Conservation (phyloP, 2,888 invertebrate species). For the Sarcophaga variegata region DNA sequence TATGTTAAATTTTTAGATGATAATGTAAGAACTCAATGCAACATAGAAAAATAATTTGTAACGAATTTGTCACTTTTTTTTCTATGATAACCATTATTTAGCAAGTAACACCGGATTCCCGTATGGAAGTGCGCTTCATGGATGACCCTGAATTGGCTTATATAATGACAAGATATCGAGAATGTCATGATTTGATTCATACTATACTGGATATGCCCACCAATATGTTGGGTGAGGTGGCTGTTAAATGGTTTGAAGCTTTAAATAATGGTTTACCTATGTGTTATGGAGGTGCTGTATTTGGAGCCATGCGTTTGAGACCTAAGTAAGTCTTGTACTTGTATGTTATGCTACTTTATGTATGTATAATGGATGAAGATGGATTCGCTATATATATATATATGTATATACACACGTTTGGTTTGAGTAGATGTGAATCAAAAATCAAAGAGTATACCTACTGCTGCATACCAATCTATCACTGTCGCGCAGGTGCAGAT, state of each 20-base stretch:
- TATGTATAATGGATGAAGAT: too few relatives aligned
- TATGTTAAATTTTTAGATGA: slow-evolving; percentile 92
- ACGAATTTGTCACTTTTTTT: slow-evolving; percentile 7
- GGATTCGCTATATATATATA: too few relatives aligned
- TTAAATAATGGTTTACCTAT: slow-evolving; percentile 97
- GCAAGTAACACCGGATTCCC: slow-evolving; percentile 95
- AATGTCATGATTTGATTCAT: slow-evolving; percentile 97
- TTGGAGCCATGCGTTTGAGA: slow-evolving; percentile 93
- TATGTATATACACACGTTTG: too few relatives aligned
- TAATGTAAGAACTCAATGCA: slow-evolving; percentile 82
- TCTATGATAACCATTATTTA: slow-evolving; percentile 62
- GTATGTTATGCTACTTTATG: too few relatives aligned
- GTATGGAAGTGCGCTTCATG: slow-evolving; percentile 94
- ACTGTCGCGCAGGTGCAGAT: too few relatives aligned
- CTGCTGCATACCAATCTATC: too few relatives aligned
- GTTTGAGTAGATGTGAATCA: too few relatives aligned
- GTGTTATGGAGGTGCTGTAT: slow-evolving; percentile 96
- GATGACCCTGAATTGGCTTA: slow-evolving; percentile 94
- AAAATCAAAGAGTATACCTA: too few relatives aligned
- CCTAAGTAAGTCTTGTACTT: slow-evolving; percentile 84
- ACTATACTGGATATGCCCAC: slow-evolving; percentile 96
- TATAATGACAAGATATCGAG: slow-evolving; percentile 98
- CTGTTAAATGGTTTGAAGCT: slow-evolving; percentile 99
- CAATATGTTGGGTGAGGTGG: slow-evolving; percentile 94
- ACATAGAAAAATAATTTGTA: neutral